Percentiles rank a stretch among this genome's conserved stretches.
phyloP scores from a whole-genome alignment of 2,797 vertebrate species.

The Lepilemur ruficaudatus region DNA sequence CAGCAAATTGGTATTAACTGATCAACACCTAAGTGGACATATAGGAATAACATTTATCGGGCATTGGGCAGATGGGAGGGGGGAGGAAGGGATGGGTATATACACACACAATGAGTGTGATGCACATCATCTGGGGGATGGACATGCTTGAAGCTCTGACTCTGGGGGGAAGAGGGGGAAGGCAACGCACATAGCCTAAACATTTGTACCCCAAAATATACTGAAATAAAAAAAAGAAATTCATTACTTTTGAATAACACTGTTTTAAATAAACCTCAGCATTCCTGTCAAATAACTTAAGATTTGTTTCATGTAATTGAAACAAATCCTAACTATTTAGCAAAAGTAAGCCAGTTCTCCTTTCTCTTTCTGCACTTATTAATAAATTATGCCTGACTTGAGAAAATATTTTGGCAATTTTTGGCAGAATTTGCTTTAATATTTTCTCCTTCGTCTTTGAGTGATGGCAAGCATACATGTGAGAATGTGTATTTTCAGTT shows the following conservation, averaged over 20 bases:
- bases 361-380: background rate
- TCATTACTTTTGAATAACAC: background rate
- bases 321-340: background rate
- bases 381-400: background rate
- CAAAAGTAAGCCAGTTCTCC: background rate
- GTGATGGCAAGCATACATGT: background rate
- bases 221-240: too few relatives aligned
- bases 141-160: too few relatives aligned
- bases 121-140: too few relatives aligned
- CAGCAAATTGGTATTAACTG: too few relatives aligned
- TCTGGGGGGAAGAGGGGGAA: too few relatives aligned
- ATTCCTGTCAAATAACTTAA: background rate
- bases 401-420: background rate
- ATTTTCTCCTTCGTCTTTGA: background rate
- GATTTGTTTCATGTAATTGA: background rate
- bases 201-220: too few relatives aligned
- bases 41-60: too few relatives aligned
- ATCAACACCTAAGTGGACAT: too few relatives aligned
- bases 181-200: too few relatives aligned
- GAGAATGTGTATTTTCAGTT: background rate
- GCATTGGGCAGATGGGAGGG: too few relatives aligned
- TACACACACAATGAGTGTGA: too few relatives aligned
- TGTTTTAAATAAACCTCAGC: background rate
- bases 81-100: too few relatives aligned
- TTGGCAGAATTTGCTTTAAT: background rate